Base-by-base conservation (phyloP, 2,888 invertebrate genomes). In the Stenodema calcarata region DNA sequence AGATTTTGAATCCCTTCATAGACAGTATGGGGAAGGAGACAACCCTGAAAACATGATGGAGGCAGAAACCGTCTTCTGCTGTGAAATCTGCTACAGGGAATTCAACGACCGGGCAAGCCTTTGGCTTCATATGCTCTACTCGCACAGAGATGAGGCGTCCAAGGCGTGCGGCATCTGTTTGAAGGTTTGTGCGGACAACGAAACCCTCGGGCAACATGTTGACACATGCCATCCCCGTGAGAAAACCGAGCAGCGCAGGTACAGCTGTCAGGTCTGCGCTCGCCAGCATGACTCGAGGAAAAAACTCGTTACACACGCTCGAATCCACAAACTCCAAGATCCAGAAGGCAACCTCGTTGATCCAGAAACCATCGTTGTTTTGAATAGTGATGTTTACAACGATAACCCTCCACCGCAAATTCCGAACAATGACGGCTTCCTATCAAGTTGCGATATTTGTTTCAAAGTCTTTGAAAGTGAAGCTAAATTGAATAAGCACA, bases 111-210 rank as follows among this genome's bases (percentile, higher is more conserved):
- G 92, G 85, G 91, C 92, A 0, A 93, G 93, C 73, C 90, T 93
- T 30, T 93, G 93, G 92, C 89, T 92, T 50, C 93, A 93, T 89
- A 91, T 93, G 89, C 91, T 92, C 16, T 91, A 92, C 14, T 92
- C 92, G 30, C 93, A 93, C 89, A 91, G 92, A 82, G 91, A 92
- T 88, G 91, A 92, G 84, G 92, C 93, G 2, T 91, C 92, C 1
- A 92, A 92, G 85, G 92, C 93, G 4, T 93, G 93, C 89, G 93
- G 93, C 9, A 91, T 93, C 50, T 93, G 93, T 89, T 90, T 93
- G 69, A 91, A 92, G 89, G 92, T 93, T 69, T 92, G 92, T 87
- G 90, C 90, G 2, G 92, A 93, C 78, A 92, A 92, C 88, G 90
- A 90, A 0, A 92, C 92, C 88, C 90, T 93, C n/a, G 90, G 91